Evolutionary conservation across 2,888 invertebrate genomes (phyloP).

Genomic region (Philereme transversata): DNA sequence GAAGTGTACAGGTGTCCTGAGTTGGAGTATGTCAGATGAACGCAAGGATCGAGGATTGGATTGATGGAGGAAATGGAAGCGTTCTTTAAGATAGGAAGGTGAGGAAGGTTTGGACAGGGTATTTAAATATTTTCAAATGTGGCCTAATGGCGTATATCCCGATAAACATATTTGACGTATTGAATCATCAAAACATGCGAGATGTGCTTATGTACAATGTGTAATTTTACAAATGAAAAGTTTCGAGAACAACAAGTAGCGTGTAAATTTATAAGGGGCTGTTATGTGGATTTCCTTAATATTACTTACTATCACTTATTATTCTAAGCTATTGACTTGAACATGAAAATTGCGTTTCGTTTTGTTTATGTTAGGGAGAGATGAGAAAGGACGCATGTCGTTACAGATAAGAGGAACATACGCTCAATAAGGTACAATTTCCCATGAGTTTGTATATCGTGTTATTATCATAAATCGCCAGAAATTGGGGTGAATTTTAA

Average conservation of each 20-base stretch:
- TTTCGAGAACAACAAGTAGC: slow-evolving; percentile 50
- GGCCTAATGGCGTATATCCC: too few species aligned
- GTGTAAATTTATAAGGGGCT: slow-evolving; percentile 50
- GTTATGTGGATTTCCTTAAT: slow-evolving; percentile 74
- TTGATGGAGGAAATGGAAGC: too few species aligned
- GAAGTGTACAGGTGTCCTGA: too few species aligned
- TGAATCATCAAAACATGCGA: too few species aligned
- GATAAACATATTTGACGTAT: too few species aligned
- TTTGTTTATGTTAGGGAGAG: slow-evolving; percentile 74
- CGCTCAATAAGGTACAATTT: slow-evolving; percentile 62
- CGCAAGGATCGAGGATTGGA: too few species aligned
- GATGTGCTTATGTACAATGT: too few species aligned
- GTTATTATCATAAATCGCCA: slow-evolving; percentile 67
- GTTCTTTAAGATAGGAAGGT: too few species aligned
- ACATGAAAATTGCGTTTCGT: slow-evolving; percentile 80
- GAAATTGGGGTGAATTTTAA: slow-evolving; percentile 66
- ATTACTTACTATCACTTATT: slow-evolving; percentile 81
- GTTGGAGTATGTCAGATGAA: too few species aligned
- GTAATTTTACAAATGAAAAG: slow-evolving; percentile 28
- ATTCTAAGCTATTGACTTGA: slow-evolving; percentile 82
- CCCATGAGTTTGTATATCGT: slow-evolving; percentile 56
- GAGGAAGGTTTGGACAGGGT: too few species aligned
- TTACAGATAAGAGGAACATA: slow-evolving; percentile 63
- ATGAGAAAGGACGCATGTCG: slow-evolving; percentile 58
- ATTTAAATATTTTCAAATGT: too few species aligned